Evolutionary conservation across 2,888 invertebrate species (phyloP), one percentile per base, ranked within the genome.

Genomic region (Clepsis dumicolana): DNA sequence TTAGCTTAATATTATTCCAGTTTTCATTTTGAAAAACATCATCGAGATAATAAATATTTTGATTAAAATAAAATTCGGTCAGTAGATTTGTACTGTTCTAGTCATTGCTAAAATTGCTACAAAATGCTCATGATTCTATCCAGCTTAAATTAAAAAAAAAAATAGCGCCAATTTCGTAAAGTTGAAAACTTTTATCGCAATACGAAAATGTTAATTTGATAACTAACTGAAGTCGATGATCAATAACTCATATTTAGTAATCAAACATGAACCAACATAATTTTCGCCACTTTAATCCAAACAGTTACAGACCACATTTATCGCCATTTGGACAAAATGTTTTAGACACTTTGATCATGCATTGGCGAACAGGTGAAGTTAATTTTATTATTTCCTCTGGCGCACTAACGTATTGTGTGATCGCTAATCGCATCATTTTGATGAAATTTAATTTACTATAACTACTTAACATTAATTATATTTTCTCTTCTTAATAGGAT

Each of bases 321-420:
- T 87, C 91, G 10, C 72, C 75, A 8, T 88, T 89, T 76, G 93
- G 92, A 0, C 81, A 75, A 74, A 83, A 84, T 78, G 88, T 92
- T 38, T 77, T 91, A 32, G 70, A 77, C 32, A 73, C 71, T 65
- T 78, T 91, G 41, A 59, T 83, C 21, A 76, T 78, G 27, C 77
- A 84, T 71, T 80, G 81, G 77, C 73, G 70, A 59, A 72, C 72
- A 56, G 77, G 81, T 80, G 72, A 53, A 65, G 32, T 18, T 25
- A 14, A 35, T 24, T 56, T 16, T n/a, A 3, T 44, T 21, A 4
- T 38, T 38, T 1, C n/a, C 1, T 38, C 2, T 21, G n/a, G n/a
- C 14, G 0, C 1, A 5, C 8, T 29, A 29, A 29, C 7, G 8
- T 3, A n/a, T 38, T 1, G 38, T n/a, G n/a, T n/a, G n/a, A n/a